These are phyloP conservation scores for Frankliniella fusca DNA, from an alignment of 2,888 invertebrate genomes.

Conservation along the genomic window DNA sequence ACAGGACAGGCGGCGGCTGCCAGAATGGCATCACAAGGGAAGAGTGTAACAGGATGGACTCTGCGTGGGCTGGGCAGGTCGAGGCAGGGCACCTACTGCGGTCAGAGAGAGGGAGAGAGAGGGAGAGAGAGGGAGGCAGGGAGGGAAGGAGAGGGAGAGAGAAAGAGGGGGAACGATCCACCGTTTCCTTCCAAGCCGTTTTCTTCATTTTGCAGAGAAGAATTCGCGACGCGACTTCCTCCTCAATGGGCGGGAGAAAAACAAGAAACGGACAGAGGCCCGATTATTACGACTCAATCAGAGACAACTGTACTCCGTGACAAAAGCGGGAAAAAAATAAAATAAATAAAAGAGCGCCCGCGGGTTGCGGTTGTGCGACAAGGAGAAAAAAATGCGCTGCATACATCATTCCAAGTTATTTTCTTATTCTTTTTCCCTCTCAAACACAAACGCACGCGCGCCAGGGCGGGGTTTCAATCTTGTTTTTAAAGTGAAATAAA, in stretches of 20 bases:
- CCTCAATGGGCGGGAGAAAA: no score
- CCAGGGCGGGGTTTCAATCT: no score
- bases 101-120: constrained; percentile 33
- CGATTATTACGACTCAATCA: no score
- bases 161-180: background rate
- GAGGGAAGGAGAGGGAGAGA: background rate
- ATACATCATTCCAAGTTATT: background rate
- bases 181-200: background rate
- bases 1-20: background rate
- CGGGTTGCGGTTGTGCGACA: no score
- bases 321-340: background rate
- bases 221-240: no score
- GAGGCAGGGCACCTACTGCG: constrained; percentile 43
- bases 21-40: background rate
- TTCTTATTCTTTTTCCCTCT: no score
- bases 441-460: background rate
- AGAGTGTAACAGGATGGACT: background rate
- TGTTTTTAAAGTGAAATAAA: no score
- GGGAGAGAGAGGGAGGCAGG: background rate
- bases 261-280: no score
- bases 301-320: background rate
- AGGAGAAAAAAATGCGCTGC: background rate
- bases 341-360: background rate
- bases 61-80: background rate
- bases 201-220: no score